phyloP scores from a whole-genome alignment of 2,888 invertebrate species.

The Metallyticus violacea region DNA sequence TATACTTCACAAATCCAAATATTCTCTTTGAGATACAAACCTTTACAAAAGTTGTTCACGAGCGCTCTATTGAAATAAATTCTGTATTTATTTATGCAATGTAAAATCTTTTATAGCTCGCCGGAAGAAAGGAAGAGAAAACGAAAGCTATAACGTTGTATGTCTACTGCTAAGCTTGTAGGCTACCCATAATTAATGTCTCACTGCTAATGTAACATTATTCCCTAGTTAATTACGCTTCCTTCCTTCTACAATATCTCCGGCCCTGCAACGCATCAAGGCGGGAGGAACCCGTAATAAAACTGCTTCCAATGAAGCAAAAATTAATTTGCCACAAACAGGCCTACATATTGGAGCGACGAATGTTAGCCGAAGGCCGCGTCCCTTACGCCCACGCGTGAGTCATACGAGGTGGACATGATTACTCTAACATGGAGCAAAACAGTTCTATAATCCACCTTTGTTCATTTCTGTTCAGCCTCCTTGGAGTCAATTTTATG shows the following conservation, averaged over 20 bases:
- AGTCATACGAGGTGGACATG: neutral
- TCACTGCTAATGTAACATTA: neutral
- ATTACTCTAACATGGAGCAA: neutral
- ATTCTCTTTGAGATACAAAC: no score
- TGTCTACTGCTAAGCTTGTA: neutral
- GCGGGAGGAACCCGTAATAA: neutral
- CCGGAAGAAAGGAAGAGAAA: neutral
- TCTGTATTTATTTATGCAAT: no score
- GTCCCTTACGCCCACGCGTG: neutral
- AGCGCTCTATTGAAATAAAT: no score
- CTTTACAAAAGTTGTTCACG: no score
- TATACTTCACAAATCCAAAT: no score
- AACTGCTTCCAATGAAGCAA: conserved; percentile 10
- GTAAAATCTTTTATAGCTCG: neutral
- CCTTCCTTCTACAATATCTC: neutral
- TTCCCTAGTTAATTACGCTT: neutral
- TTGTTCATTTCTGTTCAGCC: no score
- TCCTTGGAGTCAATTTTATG: no score
- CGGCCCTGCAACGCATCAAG: neutral
- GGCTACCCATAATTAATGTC: neutral
- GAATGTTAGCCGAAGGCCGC: neutral
- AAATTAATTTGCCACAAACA: conserved; percentile 12
- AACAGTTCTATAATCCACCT: neutral
- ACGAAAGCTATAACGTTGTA: neutral
- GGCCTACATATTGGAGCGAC: neutral